Conservation (phyloP, 2,797 vertebrate species). For the Apogon talboti region DNA sequence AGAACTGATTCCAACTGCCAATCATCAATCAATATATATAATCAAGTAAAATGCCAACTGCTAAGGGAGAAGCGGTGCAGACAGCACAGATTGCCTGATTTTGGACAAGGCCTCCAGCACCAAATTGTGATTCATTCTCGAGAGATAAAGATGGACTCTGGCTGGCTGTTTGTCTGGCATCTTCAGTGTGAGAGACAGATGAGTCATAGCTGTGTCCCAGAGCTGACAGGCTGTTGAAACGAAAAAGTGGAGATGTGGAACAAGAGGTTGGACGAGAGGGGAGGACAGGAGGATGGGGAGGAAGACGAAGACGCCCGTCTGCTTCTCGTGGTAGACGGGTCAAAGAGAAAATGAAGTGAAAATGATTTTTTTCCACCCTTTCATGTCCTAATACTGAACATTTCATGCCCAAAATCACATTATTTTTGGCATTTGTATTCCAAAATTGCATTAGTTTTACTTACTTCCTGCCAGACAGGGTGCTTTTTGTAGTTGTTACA, state of each 20-base stretch:
- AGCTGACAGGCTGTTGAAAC: constrained; percentile 70
- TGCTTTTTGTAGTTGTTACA: constrained; percentile 41
- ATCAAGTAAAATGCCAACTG: constrained; percentile 57
- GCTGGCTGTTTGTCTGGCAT: constrained; percentile 74
- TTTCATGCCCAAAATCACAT: constrained; percentile 46
- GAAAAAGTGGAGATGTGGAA: constrained; percentile 56
- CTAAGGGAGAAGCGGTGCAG: constrained; percentile 40
- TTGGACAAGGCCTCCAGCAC: constrained; percentile 56
- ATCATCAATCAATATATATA: constrained; percentile 45
- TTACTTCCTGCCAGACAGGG: constrained; percentile 10
- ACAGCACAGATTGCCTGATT: constrained; percentile 75
- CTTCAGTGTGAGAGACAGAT: constrained; percentile 78
- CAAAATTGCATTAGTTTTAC: constrained; percentile 29
- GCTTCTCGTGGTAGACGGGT: constrained; percentile 29
- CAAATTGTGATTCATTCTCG: constrained; percentile 69
- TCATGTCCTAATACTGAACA: constrained; percentile 28
- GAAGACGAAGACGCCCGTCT: constrained; percentile 37
- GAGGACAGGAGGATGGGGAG: constrained; percentile 25
- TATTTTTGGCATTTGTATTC: constrained; percentile 35
- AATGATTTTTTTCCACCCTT: constrained; percentile 40
- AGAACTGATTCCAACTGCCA: constrained; percentile 31
- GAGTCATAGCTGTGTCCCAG: constrained; percentile 74
- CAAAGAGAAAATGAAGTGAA: constrained; percentile 53
- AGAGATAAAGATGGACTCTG: constrained; percentile 67
- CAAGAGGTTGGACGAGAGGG: constrained; percentile 63